These are phyloP conservation scores for Calosoma granatense DNA, from an alignment of 1,140 invertebrate genomes.

Conservation along the genomic window DNA sequence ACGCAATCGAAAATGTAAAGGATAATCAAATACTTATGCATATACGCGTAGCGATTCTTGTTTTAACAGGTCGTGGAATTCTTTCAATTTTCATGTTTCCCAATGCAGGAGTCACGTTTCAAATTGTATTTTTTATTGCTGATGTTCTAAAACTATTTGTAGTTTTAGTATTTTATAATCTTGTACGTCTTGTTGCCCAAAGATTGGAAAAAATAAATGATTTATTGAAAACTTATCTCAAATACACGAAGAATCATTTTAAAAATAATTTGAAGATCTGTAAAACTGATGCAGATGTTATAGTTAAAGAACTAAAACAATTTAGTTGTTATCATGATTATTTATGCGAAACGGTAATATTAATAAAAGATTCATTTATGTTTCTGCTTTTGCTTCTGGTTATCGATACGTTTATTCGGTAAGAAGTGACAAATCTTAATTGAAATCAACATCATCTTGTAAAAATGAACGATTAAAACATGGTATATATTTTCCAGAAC, in stretches of 20 bases:
- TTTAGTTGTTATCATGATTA: background rate
- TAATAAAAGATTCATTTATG: background rate
- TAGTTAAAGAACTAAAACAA: background rate
- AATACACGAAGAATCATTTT: background rate
- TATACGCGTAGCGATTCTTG: too few relatives aligned
- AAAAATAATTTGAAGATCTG: too few relatives aligned
- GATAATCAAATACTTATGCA: background rate
- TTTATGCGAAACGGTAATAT: background rate
- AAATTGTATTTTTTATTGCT: background rate
- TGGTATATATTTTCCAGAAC: too few relatives aligned
- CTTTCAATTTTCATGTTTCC: background rate
- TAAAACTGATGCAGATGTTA: too few relatives aligned
- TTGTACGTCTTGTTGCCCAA: background rate
- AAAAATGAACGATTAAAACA: too few relatives aligned
- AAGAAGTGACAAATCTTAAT: too few relatives aligned
- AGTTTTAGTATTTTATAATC: background rate
- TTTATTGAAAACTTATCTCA: background rate
- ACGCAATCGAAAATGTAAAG: background rate
- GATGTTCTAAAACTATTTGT: background rate
- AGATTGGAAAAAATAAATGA: background rate
- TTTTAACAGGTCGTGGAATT: background rate
- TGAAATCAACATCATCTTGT: too few relatives aligned
- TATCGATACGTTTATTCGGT: background rate
- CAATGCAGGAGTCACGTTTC: background rate
- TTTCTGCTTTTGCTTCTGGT: background rate